Evolutionary conservation across 2,888 invertebrate genomes (phyloP), one percentile per base, ranked within the genome.

Genomic region (Leptopterna dolabrata): DNA sequence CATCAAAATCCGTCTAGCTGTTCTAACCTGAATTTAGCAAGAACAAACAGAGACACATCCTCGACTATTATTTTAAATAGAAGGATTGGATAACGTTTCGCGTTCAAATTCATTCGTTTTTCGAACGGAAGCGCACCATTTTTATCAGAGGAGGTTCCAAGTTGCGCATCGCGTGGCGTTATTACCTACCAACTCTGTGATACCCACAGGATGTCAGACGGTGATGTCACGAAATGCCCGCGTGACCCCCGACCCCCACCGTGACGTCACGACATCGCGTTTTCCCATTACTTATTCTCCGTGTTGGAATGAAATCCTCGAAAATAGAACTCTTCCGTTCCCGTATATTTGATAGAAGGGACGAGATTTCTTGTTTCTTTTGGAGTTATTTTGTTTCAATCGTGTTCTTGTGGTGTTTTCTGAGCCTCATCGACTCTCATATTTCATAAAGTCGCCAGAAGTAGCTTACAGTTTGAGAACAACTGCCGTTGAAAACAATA

Each of bases 161-260:
- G 55, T 55, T 55, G n/a, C 19, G 16, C 55, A 55, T 55, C 55
- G 55, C 55, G 55, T 55, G 55, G n/a, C n/a, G 19, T 55, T 55
- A 55, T 55, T 55, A 55, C 55, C n/a, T n/a, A n/a, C n/a, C n/a
- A n/a, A n/a, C n/a, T 55, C n/a, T 55, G 55, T n/a, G 55, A 55
- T 55, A 55, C 55, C 19, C 7, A 55, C 55, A 16, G 55, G 55
- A 55, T 55, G 55, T 55, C 55, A 55, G 55, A 16, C 55, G 7
- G 55, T 55, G 55, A 55, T 55, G 55, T 55, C 55, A 55, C 55
- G 55, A n/a, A 55, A 55, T 55, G n/a, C n/a, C 55, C 55, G 55
- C 55, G 55, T 55, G 55, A 55, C 55, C 55, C 55, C n/a, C 55
- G 55, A 55, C 55, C 45, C 55, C 55, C 19, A n/a, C 55, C 55